Base-by-base conservation (phyloP, 2,797 vertebrate species). In the Fistularia commersonii region DNA sequence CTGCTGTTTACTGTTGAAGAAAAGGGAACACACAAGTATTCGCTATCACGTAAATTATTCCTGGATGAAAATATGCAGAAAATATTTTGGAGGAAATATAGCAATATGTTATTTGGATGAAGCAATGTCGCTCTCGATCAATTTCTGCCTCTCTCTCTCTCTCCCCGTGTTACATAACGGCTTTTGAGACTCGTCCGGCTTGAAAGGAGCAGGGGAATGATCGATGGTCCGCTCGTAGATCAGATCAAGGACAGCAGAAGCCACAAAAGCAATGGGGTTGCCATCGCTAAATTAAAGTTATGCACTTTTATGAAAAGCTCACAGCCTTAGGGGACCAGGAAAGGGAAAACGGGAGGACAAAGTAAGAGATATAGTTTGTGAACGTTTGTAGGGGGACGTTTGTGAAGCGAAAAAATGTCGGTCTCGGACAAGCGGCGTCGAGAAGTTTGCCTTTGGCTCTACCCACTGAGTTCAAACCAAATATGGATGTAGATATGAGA, bases 161-260 rank as follows among this genome's bases (percentile, higher is more conserved):
- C 36, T n/a, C 48, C 13, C 44, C 12, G 14, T 35, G 37, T 80
- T 77, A 44, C 41, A 63, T 57, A 75, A 77, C 50, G 31, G 35
- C 56, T 54, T 59, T 14, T 45, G 53, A 67, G 53, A 66, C 40
- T 48, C 55, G 47, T 51, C 53, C 47, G 5, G 51, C 65, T 68
- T 11, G 6, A 32, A 59, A 41, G 12, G 23, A n/a, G 46, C 12
- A 14, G 54, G 7, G 13, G 43, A 41, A 50, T 70, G 72, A 76
- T 64, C 9, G 39, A 75, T 47, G 64, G 15, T n/a, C 6, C 33
- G 39, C 32, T 63, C 53, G 74, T 55, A 41, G 50, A 68, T 43
- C 40, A 48, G 44, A 49, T 69, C 50, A 45, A 54, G 33, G 37
- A 74, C 47, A 65, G 46, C 34, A 62, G 50, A 80, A 61, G 70